Evolutionary conservation across 2,888 invertebrate genomes (phyloP), one percentile per base, ranked within the genome.

Genomic region (Xiphydria camelus): DNA sequence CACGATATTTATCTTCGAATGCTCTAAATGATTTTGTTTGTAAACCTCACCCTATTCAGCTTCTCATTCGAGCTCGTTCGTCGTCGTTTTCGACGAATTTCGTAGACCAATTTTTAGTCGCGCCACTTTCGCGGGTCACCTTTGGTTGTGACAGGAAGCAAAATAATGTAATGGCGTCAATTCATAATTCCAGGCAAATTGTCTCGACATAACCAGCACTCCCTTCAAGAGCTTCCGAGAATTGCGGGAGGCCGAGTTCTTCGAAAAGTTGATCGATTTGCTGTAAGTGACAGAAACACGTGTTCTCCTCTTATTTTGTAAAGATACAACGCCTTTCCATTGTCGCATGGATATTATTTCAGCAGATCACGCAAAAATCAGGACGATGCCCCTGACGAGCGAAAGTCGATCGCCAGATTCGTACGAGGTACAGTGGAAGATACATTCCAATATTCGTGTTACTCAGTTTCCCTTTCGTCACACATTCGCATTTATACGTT

Each of bases 131-230:
- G 15, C 5, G 2, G 7, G 5, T 14, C 4, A 14, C 15, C 6
- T 10, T 29, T 12, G 6, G 4, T 29, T 29, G 15, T 14, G 2
- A 12, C 25, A 10, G 17, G 23, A n/a, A 21, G 22, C 9, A 26
- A 23, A 22, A 18, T 31, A 22, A 37, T 7, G 15, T 35, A 34
- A 15, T 6, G 23, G 17, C n/a, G 33, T 39, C 36, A 3, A 42
- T 33, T 34, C 12, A 41, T 50, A n/a, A 41, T 64, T 60, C 41
- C 70, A 81, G 81, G 75, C 80, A 49, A 80, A 81, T 55, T 82
- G 81, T 61, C 78, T 71, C 38, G 51, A 53, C 10, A 36, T 68
- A 17, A 42, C 49, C n/a, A 55, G 61, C 19, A 26, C 46, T 29
- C 40, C 49, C 18, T 32, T 70, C 20, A 51, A 41, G 23, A 47